Evolutionary conservation across 30 jellyfish, hydroid and myxozoan species (phyloP).

Genomic region (Cassiopea xamachana): DNA sequence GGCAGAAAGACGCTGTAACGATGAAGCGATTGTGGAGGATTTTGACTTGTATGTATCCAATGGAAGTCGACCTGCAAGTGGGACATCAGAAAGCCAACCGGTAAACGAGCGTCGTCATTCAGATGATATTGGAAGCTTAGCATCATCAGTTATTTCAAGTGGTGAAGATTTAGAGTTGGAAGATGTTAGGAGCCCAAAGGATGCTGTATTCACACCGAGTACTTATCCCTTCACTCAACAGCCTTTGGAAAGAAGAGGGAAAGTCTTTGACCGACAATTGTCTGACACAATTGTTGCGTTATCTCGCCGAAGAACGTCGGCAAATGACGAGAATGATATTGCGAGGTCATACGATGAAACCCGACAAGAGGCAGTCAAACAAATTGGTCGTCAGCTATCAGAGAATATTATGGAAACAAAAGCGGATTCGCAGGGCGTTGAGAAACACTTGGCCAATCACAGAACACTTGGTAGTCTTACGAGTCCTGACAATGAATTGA

Average conservation of each 20-base stretch:
- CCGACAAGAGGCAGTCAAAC: not conserved
- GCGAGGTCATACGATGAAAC: not conserved
- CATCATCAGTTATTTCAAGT: not conserved
- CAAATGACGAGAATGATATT: not conserved
- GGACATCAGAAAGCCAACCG: conserved; percentile 35
- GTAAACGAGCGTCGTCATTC: not conserved
- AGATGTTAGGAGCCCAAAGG: not conserved
- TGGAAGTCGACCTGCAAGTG: conserved; percentile 59
- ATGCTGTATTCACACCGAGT: not conserved
- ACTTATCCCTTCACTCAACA: not conserved
- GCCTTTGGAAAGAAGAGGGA: not conserved
- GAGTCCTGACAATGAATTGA: conserved; percentile 22
- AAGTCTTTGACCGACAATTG: conserved; percentile 9
- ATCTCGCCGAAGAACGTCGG: not conserved
- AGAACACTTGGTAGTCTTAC: conserved; percentile 31
- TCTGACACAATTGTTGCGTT: not conserved
- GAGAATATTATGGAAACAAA: conserved; percentile 9
- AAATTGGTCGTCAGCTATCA: conserved; percentile 45
- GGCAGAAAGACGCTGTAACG: conserved; percentile 15
- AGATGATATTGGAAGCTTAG: not conserved
- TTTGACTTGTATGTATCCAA: conserved; percentile 47
- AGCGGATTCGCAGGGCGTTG: not conserved
- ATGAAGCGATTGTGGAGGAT: conserved; percentile 40
- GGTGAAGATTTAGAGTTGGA: not conserved
- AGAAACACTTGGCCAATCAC: not conserved